These are phyloP conservation scores for Tragelaphus strepsiceros DNA, from an alignment of 2,113 vertebrate genomes.

Conservation along the genomic window DNA sequence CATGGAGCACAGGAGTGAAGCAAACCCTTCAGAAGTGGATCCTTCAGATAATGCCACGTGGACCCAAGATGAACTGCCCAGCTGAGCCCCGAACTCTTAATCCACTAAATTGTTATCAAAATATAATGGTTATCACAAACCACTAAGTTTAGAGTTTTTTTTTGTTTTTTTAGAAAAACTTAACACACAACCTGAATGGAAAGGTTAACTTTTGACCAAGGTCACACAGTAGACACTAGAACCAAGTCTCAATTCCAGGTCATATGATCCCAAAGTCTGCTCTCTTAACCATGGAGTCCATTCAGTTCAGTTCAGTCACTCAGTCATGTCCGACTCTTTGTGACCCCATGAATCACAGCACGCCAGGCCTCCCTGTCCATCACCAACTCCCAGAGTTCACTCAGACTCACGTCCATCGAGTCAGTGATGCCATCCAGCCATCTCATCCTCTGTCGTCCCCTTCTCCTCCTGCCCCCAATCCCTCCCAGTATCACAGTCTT, in stretches of 20 bases:
- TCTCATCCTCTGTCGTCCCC: too few species aligned
- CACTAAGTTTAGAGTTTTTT: background rate
- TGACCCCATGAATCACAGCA: fast-evolving
- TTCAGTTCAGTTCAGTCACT: too few species aligned
- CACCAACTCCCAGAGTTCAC: fast-evolving
- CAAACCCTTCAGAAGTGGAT: background rate
- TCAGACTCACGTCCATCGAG: fast-evolving
- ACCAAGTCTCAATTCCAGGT: background rate
- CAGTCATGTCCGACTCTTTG: fast-evolving
- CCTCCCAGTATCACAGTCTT: too few species aligned
- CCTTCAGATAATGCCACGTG: background rate
- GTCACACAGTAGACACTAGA: background rate
- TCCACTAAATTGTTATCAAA: background rate
- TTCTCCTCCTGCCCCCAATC: too few species aligned
- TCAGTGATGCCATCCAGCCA: too few species aligned
- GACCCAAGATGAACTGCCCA: background rate
- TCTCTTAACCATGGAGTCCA: background rate
- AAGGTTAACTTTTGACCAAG: background rate
- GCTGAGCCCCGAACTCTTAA: background rate
- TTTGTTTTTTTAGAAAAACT: background rate
- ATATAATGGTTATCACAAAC: background rate
- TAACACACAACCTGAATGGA: background rate
- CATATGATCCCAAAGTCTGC: background rate
- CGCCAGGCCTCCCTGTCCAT: too few species aligned
- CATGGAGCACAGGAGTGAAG: background rate